These are phyloP conservation scores for Lucilia sericata DNA, from an alignment of 1,140 invertebrate species.

Conservation along the genomic window DNA sequence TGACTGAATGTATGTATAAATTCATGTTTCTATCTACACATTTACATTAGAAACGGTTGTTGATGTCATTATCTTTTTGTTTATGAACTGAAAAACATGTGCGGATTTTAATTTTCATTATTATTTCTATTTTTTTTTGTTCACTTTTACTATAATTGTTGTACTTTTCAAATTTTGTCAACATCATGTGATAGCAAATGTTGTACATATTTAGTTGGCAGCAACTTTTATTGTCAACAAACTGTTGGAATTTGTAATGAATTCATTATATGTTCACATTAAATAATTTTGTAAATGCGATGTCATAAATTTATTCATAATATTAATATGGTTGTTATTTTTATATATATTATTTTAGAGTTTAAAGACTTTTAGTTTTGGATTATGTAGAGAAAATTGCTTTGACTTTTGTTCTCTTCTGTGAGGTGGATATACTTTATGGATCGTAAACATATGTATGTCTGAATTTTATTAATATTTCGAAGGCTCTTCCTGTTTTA, in stretches of 20 bases:
- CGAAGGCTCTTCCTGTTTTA: too few relatives aligned
- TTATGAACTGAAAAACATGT: not conserved
- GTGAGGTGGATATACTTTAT: too few relatives aligned
- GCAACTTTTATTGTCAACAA: not conserved
- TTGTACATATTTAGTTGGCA: not conserved
- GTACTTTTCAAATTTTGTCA: not conserved
- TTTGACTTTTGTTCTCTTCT: too few relatives aligned
- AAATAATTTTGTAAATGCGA: too few relatives aligned
- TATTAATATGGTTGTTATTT: too few relatives aligned
- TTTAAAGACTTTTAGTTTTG: too few relatives aligned
- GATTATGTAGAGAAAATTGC: too few relatives aligned
- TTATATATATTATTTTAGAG: too few relatives aligned
- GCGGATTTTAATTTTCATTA: not conserved
- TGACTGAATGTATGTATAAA: not conserved
- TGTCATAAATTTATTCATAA: too few relatives aligned
- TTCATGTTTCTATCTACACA: slow-evolving; percentile 1
- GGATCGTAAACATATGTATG: too few relatives aligned
- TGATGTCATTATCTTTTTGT: not conserved
- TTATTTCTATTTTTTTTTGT: not conserved
- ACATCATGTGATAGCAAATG: not conserved
- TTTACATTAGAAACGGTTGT: not conserved
- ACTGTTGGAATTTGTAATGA: not conserved
- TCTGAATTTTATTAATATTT: too few relatives aligned
- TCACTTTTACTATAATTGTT: not conserved
- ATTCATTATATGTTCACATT: not conserved